Evolutionary conservation across 2,888 invertebrate species (phyloP).

Genomic region (Rutpela maculata): DNA sequence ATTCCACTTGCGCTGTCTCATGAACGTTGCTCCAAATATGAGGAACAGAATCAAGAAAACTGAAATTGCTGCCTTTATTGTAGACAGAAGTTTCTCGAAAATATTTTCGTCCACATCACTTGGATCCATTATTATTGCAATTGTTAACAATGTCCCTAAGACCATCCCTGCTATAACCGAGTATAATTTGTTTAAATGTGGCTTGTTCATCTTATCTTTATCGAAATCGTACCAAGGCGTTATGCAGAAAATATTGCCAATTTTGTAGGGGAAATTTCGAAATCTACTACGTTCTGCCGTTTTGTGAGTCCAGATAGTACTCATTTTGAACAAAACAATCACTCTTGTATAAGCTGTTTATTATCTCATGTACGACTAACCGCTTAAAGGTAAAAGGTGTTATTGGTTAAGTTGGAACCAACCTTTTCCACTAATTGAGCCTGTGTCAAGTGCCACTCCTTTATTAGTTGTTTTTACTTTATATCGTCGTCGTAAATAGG

Average conservation of each 20-base stretch:
- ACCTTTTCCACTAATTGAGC: too few species aligned
- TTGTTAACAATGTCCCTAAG: background rate
- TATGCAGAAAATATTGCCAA: constrained; percentile 32
- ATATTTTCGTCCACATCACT: background rate
- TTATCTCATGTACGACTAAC: too few species aligned
- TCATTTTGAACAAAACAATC: too few species aligned
- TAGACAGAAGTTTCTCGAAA: constrained; percentile 19
- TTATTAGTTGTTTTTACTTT: too few species aligned
- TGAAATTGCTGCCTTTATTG: background rate
- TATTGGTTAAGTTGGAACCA: too few species aligned
- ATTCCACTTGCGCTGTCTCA: constrained; percentile 13
- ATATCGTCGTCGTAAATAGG: too few species aligned
- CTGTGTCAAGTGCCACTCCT: background rate
- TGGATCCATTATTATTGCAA: background rate
- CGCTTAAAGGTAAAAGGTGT: too few species aligned
- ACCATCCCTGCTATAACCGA: background rate
- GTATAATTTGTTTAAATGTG: constrained; percentile 20
- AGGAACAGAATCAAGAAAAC: background rate
- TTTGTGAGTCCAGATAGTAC: too few species aligned
- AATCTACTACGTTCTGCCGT: too few species aligned
- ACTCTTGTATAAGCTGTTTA: too few species aligned
- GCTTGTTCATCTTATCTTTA: constrained; percentile 7
- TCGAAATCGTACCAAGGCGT: constrained; percentile 41
- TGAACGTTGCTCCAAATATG: constrained; percentile 9
- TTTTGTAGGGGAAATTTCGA: constrained; percentile 6